phyloP scores from a whole-genome alignment of 2,113 vertebrate genomes.

The Notarius quadriscutis region DNA sequence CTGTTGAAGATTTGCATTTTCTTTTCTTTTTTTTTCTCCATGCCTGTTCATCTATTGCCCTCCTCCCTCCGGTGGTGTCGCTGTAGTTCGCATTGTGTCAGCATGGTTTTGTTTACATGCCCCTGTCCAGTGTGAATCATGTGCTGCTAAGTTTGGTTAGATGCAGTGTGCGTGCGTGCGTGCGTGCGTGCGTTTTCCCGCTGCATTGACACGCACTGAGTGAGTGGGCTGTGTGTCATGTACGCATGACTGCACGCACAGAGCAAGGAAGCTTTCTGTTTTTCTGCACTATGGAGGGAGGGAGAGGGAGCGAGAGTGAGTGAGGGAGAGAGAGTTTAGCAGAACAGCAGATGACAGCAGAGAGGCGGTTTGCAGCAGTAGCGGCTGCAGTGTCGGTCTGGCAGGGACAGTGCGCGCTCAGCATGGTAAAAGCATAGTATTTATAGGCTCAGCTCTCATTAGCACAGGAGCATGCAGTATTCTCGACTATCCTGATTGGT shows the following conservation, averaged over 20 bases:
- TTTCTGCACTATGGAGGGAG: conserved; percentile 35
- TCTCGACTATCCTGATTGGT: conserved; percentile 44
- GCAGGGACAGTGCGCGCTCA: conserved; percentile 19
- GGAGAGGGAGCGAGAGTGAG: conserved; percentile 34
- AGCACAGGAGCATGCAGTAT: conserved; percentile 35
- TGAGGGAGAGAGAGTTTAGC: neutral
- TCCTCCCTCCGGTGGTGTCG: neutral
- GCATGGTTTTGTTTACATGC: conserved; percentile 60
- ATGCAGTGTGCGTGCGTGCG: conserved; percentile 23
- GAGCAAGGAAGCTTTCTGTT: conserved; percentile 32
- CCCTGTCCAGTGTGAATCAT: conserved; percentile 57
- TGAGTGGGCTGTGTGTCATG: conserved; percentile 43
- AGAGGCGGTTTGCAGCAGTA: conserved; percentile 31
- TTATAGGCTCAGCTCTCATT: conserved; percentile 30
- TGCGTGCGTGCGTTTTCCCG: neutral
- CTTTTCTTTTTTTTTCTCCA: neutral
- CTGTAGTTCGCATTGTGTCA: conserved; percentile 28
- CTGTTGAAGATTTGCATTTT: neutral
- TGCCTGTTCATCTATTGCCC: neutral
- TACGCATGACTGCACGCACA: conserved; percentile 47
- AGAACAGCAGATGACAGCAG: conserved; percentile 12
- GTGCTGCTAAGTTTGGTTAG: conserved; percentile 52
- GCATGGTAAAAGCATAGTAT: neutral
- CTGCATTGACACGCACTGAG: conserved; percentile 53
- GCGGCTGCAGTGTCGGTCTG: neutral